phyloP scores from a whole-genome alignment of 1,140 invertebrate genomes.

The Heliconius melpomene region DNA sequence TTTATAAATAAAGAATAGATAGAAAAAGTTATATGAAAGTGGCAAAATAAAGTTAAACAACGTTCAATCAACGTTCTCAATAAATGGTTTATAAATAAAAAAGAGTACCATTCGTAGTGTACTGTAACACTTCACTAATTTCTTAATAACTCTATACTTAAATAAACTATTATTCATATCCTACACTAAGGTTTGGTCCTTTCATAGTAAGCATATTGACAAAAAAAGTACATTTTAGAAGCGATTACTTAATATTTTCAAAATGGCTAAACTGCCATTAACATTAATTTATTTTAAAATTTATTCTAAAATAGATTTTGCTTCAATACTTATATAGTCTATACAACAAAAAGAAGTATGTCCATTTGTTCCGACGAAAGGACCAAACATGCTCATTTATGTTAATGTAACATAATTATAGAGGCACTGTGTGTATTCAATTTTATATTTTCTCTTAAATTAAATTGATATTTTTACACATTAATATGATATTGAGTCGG shows the following conservation, averaged over 20 bases:
- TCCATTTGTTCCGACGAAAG: conserved; percentile 59
- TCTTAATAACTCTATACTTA: conserved; percentile 76
- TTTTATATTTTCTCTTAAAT: conserved; percentile 57
- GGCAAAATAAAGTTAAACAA: neutral
- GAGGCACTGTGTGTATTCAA: conserved; percentile 82
- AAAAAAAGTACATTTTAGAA: neutral
- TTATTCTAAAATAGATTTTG: conserved; percentile 28
- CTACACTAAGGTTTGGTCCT: conserved; percentile 74
- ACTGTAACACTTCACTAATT: conserved; percentile 50
- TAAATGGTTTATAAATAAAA: conserved; percentile 18
- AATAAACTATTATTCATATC: conserved; percentile 69
- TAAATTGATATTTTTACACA: conserved; percentile 52
- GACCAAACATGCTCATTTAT: conserved; percentile 80
- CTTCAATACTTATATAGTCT: conserved; percentile 25
- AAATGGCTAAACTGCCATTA: neutral
- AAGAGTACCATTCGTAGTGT: conserved; percentile 58
- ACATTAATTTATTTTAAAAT: neutral
- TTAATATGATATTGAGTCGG: conserved; percentile 32
- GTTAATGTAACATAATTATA: conserved; percentile 82
- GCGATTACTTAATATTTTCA: neutral
- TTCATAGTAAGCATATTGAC: conserved; percentile 52
- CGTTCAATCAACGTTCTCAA: conserved; percentile 24
- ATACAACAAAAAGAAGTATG: neutral
- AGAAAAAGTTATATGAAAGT: no score
- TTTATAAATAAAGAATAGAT: no score